Base-by-base conservation (phyloP, 2,113 vertebrate species). In the Greenwoodochromis staneri region DNA sequence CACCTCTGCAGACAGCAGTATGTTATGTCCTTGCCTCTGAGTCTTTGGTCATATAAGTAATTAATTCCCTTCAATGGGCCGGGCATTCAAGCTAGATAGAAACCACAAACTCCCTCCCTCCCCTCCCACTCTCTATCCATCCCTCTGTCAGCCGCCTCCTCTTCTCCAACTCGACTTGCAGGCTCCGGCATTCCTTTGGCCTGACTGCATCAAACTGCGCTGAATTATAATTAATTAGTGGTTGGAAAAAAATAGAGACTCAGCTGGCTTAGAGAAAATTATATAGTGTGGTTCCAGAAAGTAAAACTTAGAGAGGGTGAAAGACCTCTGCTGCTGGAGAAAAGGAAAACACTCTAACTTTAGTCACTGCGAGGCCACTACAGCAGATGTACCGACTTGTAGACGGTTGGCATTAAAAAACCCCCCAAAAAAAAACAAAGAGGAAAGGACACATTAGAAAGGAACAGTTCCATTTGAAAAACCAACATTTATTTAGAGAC, bases 191-290 rank as follows among this genome's bases (percentile, higher is more conserved):
- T 97, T 97, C 96, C 95, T 95, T 92, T 81, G 87, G 94, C 95
- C 96, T 96, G 95, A 97, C 95, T 96, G 95, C 92, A 94, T 96
- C 94, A 95, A 94, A 94, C 92, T 95, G 89, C 45, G 59, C 94
- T 94, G 91, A 93, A 89, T 95, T 96, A 95, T 82, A 90, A 95
- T 92, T 97, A 96, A 97, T 96, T 96, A 96, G 96, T 93, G 97
- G 96, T 97, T 16, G 94, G 96, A 96, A 97, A 96, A 93, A 96
- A 96, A 96, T 93, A 93, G 94, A 94, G 95, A 91, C 95, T 85
- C 89, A 89, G 92, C 91, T 93, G 95, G 95, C 95, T 91, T 88
- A 88, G 89, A 95, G 95, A 95, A 96, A 96, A 97, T 96, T 93
- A 95, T 93, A 96, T 87, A 93, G 93, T 92, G 57, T 54, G 93